Conservation (phyloP, 2,113 vertebrate genomes). For the Sturnira hondurensis region DNA sequence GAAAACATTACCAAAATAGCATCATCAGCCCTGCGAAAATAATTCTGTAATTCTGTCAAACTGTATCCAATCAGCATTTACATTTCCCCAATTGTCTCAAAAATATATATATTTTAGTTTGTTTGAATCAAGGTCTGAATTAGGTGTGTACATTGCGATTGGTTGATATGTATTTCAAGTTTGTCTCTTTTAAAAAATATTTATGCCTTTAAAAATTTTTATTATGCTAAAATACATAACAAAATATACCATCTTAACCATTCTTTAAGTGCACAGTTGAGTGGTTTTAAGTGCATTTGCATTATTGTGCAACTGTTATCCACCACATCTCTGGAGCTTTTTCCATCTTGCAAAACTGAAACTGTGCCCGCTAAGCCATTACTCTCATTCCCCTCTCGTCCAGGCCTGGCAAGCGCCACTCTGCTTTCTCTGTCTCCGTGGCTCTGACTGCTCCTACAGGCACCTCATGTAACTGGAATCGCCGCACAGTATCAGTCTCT, state of each 20-base stretch:
- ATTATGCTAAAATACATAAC: background rate
- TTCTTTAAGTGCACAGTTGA: background rate
- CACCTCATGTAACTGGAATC: background rate
- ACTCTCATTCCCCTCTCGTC: background rate
- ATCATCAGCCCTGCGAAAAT: background rate
- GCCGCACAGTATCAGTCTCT: background rate
- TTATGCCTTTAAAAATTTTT: background rate
- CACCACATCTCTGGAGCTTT: background rate
- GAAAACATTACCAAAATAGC: background rate
- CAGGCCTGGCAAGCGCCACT: too few species aligned
- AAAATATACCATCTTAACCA: background rate
- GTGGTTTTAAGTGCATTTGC: background rate
- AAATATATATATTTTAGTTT: background rate
- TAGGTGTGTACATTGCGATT: background rate
- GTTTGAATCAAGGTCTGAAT: background rate
- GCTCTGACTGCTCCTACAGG: background rate
- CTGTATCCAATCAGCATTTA: background rate
- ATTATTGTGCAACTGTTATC: background rate
- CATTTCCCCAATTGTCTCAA: background rate
- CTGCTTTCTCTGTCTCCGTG: too few species aligned
- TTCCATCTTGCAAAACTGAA: background rate
- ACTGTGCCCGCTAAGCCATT: background rate
- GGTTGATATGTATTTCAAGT: background rate
- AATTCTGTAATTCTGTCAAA: background rate
- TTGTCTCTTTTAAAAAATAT: background rate